Base-by-base conservation (phyloP, 2,113 vertebrate genomes). In the Psittacara wagleri region DNA sequence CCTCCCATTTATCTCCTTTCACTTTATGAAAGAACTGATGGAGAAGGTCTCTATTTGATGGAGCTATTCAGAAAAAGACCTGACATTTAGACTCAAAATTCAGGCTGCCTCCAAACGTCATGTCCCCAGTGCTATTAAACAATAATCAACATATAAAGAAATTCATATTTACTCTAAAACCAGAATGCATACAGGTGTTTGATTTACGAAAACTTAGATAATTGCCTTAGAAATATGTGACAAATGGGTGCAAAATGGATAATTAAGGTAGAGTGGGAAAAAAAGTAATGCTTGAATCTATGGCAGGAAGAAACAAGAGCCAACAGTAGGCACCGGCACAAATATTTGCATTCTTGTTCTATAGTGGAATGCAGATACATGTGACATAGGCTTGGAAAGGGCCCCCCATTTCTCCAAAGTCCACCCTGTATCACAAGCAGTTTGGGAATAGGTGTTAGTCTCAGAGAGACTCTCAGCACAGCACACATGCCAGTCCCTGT, bases 31-130 rank as follows among this genome's bases (percentile, higher is more conserved):
- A 91, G 96, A 93, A 70, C 63, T 92, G 74, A 89, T 92, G 86
- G 83, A 49, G 69, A 95, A 94, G 91, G 89, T 94, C 94, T 94
- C 62, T 81, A 76, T 70, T 1, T 92, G 86, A 95, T 87, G 86
- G 86, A 95, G 67, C 49, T 95, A 92, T 95, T 94, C 88, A 96
- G 88, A 76, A 74, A 93, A 83, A 84, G 74, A 91, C 52, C 70
- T 92, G 88, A 62, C 44, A 67, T 35, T 91, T 54, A 82, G 67
- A 94, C 92, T 61, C 25, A 85, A 95, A 94, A 91, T 74, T 83
- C 88, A 92, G 51, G 46, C 83, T 92, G 66, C 82, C 86, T 76
- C 74, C 57, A 62, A 91, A 18, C 4, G 1, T 61, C 0, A 0
- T 31, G 52, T 64, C 20, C 35, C 54, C 17, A 1, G 52, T 76